phyloP scores from a whole-genome alignment of 2,888 invertebrate genomes.

The Minunthozetes semirufus region DNA sequence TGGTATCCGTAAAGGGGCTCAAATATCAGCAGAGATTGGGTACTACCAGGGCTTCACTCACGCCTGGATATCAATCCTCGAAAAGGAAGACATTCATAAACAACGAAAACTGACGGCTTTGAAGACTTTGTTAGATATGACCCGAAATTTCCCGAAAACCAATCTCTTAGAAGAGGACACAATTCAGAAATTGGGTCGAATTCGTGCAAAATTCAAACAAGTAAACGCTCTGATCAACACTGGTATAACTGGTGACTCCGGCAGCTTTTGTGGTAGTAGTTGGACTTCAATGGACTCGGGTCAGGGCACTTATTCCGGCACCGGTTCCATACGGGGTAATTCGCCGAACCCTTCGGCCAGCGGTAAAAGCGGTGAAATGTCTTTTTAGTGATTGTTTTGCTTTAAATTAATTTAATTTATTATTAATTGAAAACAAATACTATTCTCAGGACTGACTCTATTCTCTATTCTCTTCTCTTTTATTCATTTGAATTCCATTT shows the following conservation, averaged over 20 bases:
- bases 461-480: too few species aligned
- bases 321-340: conserved; percentile 17
- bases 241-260: conserved; percentile 8
- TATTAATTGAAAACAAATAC: background rate
- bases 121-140: conserved; percentile 43
- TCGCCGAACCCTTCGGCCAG: conserved; percentile 29
- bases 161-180: conserved; percentile 43
- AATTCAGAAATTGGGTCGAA: conserved; percentile 41
- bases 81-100: conserved; percentile 43
- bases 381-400: background rate
- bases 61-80: conserved; percentile 43
- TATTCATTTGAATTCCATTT: too few species aligned
- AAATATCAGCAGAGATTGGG: conserved; percentile 44
- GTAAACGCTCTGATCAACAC: conserved; percentile 36
- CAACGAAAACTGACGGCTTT: conserved; percentile 43
- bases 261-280: conserved; percentile 27
- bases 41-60: conserved; percentile 44
- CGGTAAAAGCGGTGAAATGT: conserved; percentile 7
- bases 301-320: conserved; percentile 24
- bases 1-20: conserved; percentile 43
- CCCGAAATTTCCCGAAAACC: conserved; percentile 42
- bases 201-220: conserved; percentile 44
- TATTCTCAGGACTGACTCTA: too few species aligned
- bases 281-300: conserved; percentile 34
- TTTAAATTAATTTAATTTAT: background rate